A percentile compares a stretch with the other conserved stretches of the same genome.
Evolutionary conservation across 2,888 invertebrate genomes (phyloP).

Genomic region (Diarsia brunnea): DNA sequence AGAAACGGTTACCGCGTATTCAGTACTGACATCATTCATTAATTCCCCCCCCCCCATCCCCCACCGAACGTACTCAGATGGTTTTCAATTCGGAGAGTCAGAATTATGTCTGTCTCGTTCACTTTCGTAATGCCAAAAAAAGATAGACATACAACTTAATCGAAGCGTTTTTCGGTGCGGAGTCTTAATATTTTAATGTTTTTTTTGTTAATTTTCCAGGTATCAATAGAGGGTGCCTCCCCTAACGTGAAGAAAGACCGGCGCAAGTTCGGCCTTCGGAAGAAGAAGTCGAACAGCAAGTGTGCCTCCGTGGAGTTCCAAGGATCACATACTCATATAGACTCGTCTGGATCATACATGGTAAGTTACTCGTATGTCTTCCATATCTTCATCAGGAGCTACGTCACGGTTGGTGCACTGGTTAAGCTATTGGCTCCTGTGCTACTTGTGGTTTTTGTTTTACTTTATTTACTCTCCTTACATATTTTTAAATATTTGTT

Average conservation of each 20-base stretch:
- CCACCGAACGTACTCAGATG: too few species aligned
- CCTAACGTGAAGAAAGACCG: constrained; percentile 93
- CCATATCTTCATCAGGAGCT: too few species aligned
- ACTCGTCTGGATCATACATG: constrained; percentile 85
- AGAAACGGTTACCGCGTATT: not conserved
- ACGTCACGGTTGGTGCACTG: too few species aligned
- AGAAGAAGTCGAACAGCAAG: constrained; percentile 92
- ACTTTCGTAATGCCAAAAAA: too few species aligned
- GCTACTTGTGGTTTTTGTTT: too few species aligned
- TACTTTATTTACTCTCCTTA: too few species aligned
- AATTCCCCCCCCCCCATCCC: too few species aligned
- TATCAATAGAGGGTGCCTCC: constrained; percentile 91
- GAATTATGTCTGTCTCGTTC: too few species aligned
- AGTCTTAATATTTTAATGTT: not conserved
- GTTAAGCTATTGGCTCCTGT: too few species aligned
- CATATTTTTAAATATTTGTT: too few species aligned
- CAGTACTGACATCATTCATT: not conserved
- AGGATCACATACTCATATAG: constrained; percentile 81
- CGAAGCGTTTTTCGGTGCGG: not conserved
- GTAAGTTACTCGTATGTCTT: constrained; percentile 73
- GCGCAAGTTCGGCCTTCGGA: constrained; percentile 92
- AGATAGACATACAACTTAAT: too few species aligned
- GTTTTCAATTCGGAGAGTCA: too few species aligned
- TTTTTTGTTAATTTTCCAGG: constrained; percentile 73
- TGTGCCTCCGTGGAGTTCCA: constrained; percentile 92